phyloP scores from a whole-genome alignment of 2,888 invertebrate species.

The Rutpela maculata region DNA sequence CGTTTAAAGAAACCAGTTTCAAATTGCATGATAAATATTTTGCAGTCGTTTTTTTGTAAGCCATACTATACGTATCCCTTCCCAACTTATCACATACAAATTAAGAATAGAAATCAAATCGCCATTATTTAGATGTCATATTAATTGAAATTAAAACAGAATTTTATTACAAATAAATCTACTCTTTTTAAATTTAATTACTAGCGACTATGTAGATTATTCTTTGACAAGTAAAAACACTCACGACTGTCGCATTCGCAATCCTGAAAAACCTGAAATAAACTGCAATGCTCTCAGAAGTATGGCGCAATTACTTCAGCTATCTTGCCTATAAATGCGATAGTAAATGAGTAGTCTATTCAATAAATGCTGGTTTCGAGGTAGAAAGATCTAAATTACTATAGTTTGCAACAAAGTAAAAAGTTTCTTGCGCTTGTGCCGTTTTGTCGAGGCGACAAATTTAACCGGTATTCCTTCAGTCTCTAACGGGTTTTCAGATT shows the following conservation, averaged over 20 bases:
- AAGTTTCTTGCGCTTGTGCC: constrained; percentile 50
- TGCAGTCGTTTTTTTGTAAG: no score
- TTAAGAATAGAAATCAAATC: no score
- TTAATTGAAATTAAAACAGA: no score
- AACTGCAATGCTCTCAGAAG: constrained; percentile 20
- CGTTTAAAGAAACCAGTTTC: no score
- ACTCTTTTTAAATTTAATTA: background rate
- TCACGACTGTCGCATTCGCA: background rate
- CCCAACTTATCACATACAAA: no score
- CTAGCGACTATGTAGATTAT: background rate
- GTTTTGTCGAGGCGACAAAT: constrained; percentile 41
- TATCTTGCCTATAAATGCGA: constrained; percentile 39
- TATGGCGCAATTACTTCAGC: constrained; percentile 29
- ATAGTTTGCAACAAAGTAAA: constrained; percentile 53
- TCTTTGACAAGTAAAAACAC: background rate
- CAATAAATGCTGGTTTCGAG: constrained; percentile 32
- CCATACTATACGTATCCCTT: no score
- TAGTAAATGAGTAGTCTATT: constrained; percentile 42
- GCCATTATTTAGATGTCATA: no score
- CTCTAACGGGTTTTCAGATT: constrained; percentile 39
- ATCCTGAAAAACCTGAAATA: constrained; percentile 23
- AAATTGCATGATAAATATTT: no score
- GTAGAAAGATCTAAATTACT: constrained; percentile 43
- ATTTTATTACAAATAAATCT: no score
- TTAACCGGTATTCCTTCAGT: constrained; percentile 41